Evolutionary conservation across 2,888 invertebrate species (phyloP).

Genomic region (Protonemura montana): DNA sequence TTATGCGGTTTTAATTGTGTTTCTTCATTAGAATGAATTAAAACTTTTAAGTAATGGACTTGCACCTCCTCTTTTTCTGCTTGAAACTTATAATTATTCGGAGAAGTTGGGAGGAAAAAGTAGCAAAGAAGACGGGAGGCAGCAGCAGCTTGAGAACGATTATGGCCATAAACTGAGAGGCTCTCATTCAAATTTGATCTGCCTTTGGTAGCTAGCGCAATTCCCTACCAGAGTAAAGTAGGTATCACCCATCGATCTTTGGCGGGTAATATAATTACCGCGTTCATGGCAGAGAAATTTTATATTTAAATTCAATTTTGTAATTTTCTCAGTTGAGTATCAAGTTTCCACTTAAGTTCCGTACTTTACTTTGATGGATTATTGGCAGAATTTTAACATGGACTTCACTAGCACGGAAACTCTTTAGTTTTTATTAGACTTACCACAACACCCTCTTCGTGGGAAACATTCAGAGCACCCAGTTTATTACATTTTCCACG

Average conservation of each 20-base stretch:
- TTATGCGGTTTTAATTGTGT: conserved; percentile 1
- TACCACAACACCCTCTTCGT: background rate
- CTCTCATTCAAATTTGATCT: background rate
- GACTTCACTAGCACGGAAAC: background rate
- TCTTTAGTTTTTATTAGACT: background rate
- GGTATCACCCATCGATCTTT: background rate
- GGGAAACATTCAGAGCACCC: background rate
- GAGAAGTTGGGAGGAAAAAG: background rate
- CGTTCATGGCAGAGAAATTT: background rate
- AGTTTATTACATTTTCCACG: background rate
- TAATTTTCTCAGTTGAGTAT: background rate
- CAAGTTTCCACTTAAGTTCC: background rate
- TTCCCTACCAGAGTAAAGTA: background rate
- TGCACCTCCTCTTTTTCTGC: conserved; percentile 12
- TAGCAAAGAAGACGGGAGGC: background rate
- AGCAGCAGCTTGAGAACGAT: background rate
- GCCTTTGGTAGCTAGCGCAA: background rate
- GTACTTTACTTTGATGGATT: background rate
- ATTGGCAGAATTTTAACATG: background rate
- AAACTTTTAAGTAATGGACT: conserved; percentile 4
- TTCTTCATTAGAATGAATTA: background rate
- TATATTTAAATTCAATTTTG: background rate
- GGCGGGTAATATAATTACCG: background rate
- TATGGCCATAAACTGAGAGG: background rate
- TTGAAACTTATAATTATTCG: conserved; percentile 12